Base-by-base conservation (phyloP, 2,888 invertebrate species). In the Agrotis exclamationis region DNA sequence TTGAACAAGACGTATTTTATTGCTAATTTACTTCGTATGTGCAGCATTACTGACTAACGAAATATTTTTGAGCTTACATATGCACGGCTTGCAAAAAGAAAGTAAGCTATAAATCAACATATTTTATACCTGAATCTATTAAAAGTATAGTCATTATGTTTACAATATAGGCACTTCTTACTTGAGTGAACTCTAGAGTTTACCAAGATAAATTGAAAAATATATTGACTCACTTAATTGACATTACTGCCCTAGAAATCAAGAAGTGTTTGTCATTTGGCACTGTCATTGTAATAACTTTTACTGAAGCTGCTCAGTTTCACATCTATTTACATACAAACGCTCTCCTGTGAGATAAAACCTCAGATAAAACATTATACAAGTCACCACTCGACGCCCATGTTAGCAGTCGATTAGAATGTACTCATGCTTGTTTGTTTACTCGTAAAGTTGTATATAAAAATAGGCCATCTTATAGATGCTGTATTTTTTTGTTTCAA, bases 331-430 rank as follows among this genome's bases (percentile, higher is more conserved):
- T 48, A 54, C 18, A 53, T 18, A 24, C n/a, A 53, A 50, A 70
- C 18, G 50, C 54, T 69, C 54, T 50, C 33, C n/a, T 4, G 9
- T 20, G 16, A n/a, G n/a, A n/a, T n/a, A n/a, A n/a, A n/a, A n/a
- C n/a, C n/a, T n/a, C n/a, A 20, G 47, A 65, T 65, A 56, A 65
- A 50, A 54, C 47, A 39, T 39, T 1, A 39, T 9, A 33, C 33
- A 33, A 50, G 50, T 1, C 11, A 39, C 16, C 11, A n/a, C 50
- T 39, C 20, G 14, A 70, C 57, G 20, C 11, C 24, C 3, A 44
- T 28, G 22, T 24, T 63, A 79, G 65, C 74, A 22, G 47, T 71
- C 47, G 62, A 66, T 53, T 74, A 14, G 58, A 45, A 22, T 48
- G 47, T 24, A 50, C 53, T 78, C 39, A 4, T 33, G 2, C 3